Percentiles rank a stretch among this genome's conserved stretches.
These are phyloP conservation scores for Patella ulyssiponensis DNA, from an alignment of 2,888 invertebrate species.

Conservation along the genomic window DNA sequence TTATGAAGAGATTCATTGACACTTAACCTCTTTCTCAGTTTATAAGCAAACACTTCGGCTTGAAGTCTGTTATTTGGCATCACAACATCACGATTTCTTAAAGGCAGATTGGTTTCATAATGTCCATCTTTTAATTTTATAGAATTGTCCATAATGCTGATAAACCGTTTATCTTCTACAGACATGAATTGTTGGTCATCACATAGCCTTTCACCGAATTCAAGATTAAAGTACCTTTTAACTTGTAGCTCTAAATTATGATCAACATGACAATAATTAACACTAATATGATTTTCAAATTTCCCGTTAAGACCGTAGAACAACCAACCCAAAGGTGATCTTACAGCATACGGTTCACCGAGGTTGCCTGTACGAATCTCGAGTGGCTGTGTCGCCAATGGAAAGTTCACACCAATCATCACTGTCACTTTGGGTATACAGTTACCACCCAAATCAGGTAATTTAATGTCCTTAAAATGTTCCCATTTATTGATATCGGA, in stretches of 20 bases:
- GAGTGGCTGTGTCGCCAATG: background rate
- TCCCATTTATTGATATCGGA: constrained; percentile 12
- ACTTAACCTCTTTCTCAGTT: constrained; percentile 17
- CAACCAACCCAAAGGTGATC: constrained; percentile 29
- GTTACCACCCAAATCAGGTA: background rate
- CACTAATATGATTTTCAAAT: background rate
- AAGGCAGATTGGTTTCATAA: constrained; percentile 26
- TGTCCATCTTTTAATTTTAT: constrained; percentile 13
- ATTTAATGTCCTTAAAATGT: constrained; percentile 5
- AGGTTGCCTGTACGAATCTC: background rate
- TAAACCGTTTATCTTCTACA: constrained; percentile 76
- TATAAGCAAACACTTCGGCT: background rate
- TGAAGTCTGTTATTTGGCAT: constrained; percentile 12
- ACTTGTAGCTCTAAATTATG: constrained; percentile 87
- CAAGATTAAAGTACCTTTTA: constrained; percentile 75
- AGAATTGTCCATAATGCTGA: constrained; percentile 19
- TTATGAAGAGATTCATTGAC: constrained; percentile 15
- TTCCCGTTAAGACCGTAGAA: constrained; percentile 24
- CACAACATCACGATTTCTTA: constrained; percentile 11
- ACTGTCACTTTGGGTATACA: background rate
- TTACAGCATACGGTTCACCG: constrained; percentile 29
- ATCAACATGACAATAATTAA: constrained; percentile 71
- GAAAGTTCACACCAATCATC: constrained; percentile 14
- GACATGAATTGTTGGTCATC: constrained; percentile 85
- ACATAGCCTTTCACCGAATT: constrained; percentile 74